Percentiles rank a stretch among this genome's conserved stretches.
These are phyloP conservation scores for Apostichopus californicus DNA, from an alignment of 35 echinoderm and acorn worm genomes.

Conservation along the genomic window DNA sequence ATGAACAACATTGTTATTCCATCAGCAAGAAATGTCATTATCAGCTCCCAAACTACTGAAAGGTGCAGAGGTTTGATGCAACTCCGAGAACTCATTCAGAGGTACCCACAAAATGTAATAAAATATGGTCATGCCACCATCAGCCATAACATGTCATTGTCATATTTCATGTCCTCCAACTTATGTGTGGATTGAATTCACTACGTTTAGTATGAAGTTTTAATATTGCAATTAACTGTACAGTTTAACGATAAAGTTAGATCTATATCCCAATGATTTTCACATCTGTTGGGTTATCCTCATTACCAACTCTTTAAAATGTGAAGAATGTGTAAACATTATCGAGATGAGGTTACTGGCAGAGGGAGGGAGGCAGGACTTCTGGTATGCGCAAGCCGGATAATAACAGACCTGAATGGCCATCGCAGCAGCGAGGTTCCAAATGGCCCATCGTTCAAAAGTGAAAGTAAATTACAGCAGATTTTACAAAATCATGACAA, in stretches of 20 bases:
- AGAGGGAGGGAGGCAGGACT: not conserved
- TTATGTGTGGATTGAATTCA: no score
- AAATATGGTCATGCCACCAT: no score
- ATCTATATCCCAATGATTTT: not conserved
- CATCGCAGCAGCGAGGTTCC: not conserved
- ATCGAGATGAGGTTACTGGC: not conserved
- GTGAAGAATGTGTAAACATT: constrained; percentile 40
- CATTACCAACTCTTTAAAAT: constrained; percentile 18
- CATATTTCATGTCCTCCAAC: no score
- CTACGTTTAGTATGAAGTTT: no score
- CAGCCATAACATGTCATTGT: no score
- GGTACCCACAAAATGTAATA: no score
- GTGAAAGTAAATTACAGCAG: constrained; percentile 8
- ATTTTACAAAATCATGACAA: constrained; percentile 4
- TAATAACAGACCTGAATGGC: not conserved
- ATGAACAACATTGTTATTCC: no score
- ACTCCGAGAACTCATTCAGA: no score
- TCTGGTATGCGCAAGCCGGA: not conserved
- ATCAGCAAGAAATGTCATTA: no score
- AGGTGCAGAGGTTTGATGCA: no score
- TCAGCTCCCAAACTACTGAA: no score
- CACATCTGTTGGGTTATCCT: constrained; percentile 9
- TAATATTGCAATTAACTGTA: no score
- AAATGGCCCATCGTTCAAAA: not conserved
- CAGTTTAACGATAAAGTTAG: not conserved